Percentiles rank a stretch among this genome's conserved stretches.
Evolutionary conservation across 1,140 invertebrate species (phyloP).

Genomic region (Sitobion miscanthi): DNA sequence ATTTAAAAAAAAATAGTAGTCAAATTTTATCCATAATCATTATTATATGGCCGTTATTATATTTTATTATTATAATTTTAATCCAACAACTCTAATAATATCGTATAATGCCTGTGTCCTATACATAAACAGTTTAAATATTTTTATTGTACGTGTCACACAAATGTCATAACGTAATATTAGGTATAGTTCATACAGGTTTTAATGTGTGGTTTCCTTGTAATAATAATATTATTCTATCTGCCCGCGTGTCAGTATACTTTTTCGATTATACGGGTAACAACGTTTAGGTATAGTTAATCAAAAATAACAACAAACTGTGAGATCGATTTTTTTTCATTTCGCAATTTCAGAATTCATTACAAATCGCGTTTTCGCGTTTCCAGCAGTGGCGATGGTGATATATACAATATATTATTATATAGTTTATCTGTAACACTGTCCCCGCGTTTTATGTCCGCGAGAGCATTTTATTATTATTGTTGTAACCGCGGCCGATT

Average conservation of each 20-base stretch:
- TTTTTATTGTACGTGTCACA: neutral
- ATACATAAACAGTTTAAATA: neutral
- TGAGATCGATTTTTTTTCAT: neutral
- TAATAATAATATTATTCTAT: constrained; percentile 20
- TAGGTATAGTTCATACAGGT: neutral
- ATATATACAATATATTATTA: neutral
- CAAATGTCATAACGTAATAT: constrained; percentile 3
- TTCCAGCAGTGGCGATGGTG: neutral
- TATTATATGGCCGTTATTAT: neutral
- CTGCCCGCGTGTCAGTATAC: neutral
- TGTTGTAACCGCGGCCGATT: neutral
- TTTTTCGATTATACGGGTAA: neutral
- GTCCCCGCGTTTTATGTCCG: neutral
- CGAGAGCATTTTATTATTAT: neutral
- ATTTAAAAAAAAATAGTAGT: neutral
- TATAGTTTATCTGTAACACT: neutral
- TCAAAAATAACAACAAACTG: neutral
- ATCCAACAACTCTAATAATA: neutral
- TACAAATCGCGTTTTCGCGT: neutral
- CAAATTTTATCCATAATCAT: neutral
- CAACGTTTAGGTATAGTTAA: neutral
- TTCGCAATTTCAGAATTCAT: constrained; percentile 12
- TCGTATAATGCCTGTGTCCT: neutral
- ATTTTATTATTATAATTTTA: neutral
- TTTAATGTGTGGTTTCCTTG: neutral